Conservation (phyloP, 2,888 invertebrate species). For the Mythimna albipuncta region DNA sequence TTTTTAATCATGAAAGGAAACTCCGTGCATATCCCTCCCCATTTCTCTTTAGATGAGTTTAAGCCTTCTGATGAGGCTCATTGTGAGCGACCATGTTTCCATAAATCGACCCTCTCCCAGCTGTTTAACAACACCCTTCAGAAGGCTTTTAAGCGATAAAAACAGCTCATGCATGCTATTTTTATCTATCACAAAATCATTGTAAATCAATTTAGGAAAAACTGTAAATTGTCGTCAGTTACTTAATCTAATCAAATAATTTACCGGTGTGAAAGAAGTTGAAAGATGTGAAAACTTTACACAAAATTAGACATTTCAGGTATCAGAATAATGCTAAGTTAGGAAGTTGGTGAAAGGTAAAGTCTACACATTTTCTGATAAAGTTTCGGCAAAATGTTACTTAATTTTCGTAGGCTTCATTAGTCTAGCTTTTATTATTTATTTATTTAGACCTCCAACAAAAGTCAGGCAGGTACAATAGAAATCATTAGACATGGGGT, state of each 20-base stretch:
- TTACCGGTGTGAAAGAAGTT: slow-evolving; percentile 17
- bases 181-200: slow-evolving; percentile 14
- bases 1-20: too few species aligned
- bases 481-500: too few species aligned
- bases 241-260: slow-evolving; percentile 19
- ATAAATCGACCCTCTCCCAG: not conserved
- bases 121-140: slow-evolving; percentile 11
- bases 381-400: not conserved
- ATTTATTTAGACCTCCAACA: too few species aligned
- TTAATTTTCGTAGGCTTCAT: slow-evolving; percentile 3
- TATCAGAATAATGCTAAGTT: slow-evolving; percentile 32
- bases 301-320: slow-evolving; percentile 11
- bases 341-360: slow-evolving; percentile 9
- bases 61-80: too few species aligned
- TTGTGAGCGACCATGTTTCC: too few species aligned
- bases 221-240: not conserved
- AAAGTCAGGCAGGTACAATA: too few species aligned
- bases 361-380: not conserved
- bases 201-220: not conserved
- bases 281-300: slow-evolving; percentile 23
- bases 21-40: too few species aligned
- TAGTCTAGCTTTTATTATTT: not conserved
- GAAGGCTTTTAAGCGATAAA: not conserved
- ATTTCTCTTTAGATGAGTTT: too few species aligned
- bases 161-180: slow-evolving; percentile 17